Evolutionary conservation across 2,888 invertebrate genomes (phyloP), one percentile per base, ranked within the genome.

Genomic region (Acronicta leporina): DNA sequence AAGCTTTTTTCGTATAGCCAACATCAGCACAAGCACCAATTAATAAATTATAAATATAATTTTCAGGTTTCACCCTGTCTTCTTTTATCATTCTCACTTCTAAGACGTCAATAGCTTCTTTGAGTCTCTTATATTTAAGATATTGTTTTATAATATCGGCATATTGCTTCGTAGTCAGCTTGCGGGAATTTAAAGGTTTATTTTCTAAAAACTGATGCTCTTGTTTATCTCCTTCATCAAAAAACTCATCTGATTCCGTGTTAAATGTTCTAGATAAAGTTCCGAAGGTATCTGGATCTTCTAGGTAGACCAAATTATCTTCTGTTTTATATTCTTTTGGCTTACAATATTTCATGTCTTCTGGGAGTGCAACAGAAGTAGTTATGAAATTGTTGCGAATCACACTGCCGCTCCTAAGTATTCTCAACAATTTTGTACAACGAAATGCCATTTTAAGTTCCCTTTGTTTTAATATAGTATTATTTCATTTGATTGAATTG

Each of bases 1-100:
- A 98, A 1, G 98, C 98, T 89, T 97, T 98, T 78, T 97, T 96
- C 2, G 98, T 96, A 80, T 98, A 97, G 0, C 99, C 99, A 0
- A 96, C 96, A 77, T 96, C 92, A 3, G 97, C 98, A 89, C 97
- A 97, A 9, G 96, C 97, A 61, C 96, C 96, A 63, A 99, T 96
- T n/a, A 99, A 88, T 56, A 98, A 92, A 83, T 97, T 97, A 84
- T 96, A 99, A 77, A 97, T 96, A 83, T 97, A 97, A 69, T 95
- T 95, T 63, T 96, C 96, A 0, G 98, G 98, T 85, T 96, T 96
- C 0, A 97, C 97, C 75, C 96, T 95, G 85, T 98, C 98, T 77
- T 96, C 95, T 86, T 97, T 95, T 8, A 97, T 83, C 96, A 98
- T 97, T 85, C 95, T 95, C n/a, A 96, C 91, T 83, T 98, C 97